Evolutionary conservation across 2,113 vertebrate genomes (phyloP).

Genomic region (Plecotus auritus): DNA sequence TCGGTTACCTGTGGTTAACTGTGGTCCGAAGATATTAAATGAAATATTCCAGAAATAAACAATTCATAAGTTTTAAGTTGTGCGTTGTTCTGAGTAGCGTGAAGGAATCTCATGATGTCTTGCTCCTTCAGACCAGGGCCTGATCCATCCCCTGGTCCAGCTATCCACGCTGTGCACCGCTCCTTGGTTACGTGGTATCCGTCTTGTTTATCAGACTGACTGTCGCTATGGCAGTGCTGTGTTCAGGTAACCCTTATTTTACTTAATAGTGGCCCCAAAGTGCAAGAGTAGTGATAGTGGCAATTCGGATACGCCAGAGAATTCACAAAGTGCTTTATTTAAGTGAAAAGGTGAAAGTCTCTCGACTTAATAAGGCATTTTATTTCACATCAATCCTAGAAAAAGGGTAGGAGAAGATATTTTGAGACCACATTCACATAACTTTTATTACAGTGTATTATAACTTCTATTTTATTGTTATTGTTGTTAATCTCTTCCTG

Average conservation of each 20-base stretch:
- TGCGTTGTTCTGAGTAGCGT: neutral
- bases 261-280: neutral
- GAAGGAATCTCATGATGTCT: neutral
- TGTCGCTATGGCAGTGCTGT: neutral
- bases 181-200: rapidly evolving
- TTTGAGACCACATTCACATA: neutral
- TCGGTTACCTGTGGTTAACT: neutral
- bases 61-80: neutral
- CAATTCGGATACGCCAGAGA: neutral
- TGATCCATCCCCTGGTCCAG: too few species aligned
- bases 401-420: neutral
- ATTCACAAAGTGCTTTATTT: neutral
- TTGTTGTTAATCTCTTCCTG: neutral
- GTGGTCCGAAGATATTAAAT: neutral
- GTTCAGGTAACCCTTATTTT: neutral
- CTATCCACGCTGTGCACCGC: too few species aligned
- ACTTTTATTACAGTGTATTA: neutral
- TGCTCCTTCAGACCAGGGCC: too few species aligned
- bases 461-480: neutral
- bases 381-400: neutral
- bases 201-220: neutral
- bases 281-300: neutral
- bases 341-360: neutral
- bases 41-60: neutral
- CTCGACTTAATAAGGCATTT: neutral